Evolutionary conservation across 1,140 invertebrate genomes (phyloP), one percentile per base, ranked within the genome.

Genomic region (Hylaeus anthracinus): DNA sequence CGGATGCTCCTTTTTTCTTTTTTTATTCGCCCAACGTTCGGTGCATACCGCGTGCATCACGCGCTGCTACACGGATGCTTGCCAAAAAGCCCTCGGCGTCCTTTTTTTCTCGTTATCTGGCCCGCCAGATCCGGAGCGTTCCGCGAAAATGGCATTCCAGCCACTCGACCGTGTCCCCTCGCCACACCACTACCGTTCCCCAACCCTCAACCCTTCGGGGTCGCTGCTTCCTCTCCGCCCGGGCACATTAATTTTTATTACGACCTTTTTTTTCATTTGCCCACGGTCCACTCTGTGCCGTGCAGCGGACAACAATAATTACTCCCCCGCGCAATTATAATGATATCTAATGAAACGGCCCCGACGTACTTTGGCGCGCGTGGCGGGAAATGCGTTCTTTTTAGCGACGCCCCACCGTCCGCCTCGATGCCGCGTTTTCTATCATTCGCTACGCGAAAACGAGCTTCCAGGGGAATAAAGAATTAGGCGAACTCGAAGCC

Each of bases 311-410:
- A 88, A 89, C 86, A 89, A 89, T 89, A 89, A 89, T 89, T 89
- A 89, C 83, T 88, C 88, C 82, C 80, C 77, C 48, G 85, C 71
- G 85, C 86, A 88, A 88, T 86, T 88, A 89, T 89, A 89, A 89
- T 89, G 88, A 89, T 89, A 89, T 89, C 88, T 88, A 89, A 89
- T 89, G 88, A 88, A 89, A 89, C 85, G 80, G 76, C 81, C 63
- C 76, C 82, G 65, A 55, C 65, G 83, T 84, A 83, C 64, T 86
- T 83, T 77, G 65, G 41, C 51, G 60, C 70, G 78, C 39, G 79
- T 73, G 72, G 53, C 60, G 71, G 26, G 48, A 65, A 56, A 0
- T 10, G 9, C 41, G 26, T 2, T 37, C 43, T 60, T 67, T 77
- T 77, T 48, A 58, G 43, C 65, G 66, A 41, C 61, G n/a, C 10